Evolutionary conservation across 2,888 invertebrate genomes (phyloP).

Genomic region (Taenaris catops): DNA sequence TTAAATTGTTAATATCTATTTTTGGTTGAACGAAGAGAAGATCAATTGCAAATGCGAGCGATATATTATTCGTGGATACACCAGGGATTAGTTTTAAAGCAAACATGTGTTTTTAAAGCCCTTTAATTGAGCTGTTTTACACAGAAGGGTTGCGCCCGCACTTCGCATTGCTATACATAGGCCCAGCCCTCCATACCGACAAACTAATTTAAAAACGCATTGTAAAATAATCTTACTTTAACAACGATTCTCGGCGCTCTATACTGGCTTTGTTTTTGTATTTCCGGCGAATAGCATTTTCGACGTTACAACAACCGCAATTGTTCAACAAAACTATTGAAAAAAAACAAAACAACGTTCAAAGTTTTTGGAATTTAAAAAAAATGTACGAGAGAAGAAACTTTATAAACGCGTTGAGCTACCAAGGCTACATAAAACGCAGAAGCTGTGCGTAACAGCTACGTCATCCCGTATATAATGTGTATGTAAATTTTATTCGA

Average conservation of each 20-base stretch:
- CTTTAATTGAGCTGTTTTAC: constrained; percentile 71
- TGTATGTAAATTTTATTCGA: constrained; percentile 2
- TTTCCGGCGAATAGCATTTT: constrained; percentile 51
- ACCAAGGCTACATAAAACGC: constrained; percentile 60
- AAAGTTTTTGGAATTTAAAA: too few species aligned
- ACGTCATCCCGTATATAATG: constrained; percentile 8
- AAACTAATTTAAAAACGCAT: constrained; percentile 43
- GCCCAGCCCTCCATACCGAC: constrained; percentile 37
- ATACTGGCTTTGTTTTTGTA: constrained; percentile 63
- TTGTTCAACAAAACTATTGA: constrained; percentile 38
- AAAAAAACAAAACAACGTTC: too few species aligned
- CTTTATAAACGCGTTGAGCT: constrained; percentile 44
- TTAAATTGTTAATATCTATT: too few species aligned
- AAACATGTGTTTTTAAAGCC: constrained; percentile 67
- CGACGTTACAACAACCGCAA: constrained; percentile 45
- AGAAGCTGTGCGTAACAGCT: constrained; percentile 29
- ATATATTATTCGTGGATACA: constrained; percentile 49
- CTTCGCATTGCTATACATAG: constrained; percentile 65
- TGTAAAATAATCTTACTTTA: constrained; percentile 54
- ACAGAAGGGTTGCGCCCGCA: constrained; percentile 64
- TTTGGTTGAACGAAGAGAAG: too few species aligned
- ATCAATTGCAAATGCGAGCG: constrained; percentile 49
- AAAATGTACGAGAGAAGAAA: constrained; percentile 31
- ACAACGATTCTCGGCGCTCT: too few species aligned
- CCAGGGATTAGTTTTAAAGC: constrained; percentile 55